Conservation (phyloP, 2,888 invertebrate species). For the Mellilla xanthometata region DNA sequence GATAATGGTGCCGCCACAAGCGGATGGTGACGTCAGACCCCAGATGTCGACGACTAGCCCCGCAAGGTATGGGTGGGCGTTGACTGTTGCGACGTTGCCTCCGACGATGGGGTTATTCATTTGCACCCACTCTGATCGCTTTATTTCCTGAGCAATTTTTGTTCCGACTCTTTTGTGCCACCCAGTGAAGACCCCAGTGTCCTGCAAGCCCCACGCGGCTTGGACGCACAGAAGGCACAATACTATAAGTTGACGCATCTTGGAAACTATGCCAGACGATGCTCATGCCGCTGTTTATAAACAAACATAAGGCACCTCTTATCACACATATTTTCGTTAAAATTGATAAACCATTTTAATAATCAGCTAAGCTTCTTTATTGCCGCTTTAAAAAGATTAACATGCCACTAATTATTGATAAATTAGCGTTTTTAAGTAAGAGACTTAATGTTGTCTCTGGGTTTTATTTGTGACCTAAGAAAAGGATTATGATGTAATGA, state of each 20-base stretch:
- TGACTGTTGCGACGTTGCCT: slow-evolving; percentile 51
- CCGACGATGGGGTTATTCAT: slow-evolving; percentile 51
- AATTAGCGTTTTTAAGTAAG: slow-evolving; percentile 17
- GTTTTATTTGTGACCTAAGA: slow-evolving; percentile 9
- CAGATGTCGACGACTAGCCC: slow-evolving; percentile 57
- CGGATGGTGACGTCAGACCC: slow-evolving; percentile 48
- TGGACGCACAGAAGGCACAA: slow-evolving; percentile 36
- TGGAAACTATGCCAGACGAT: slow-evolving; percentile 20
- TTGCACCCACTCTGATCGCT: slow-evolving; percentile 38
- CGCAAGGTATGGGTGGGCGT: slow-evolving; percentile 60
- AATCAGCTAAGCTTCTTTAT: slow-evolving; percentile 40
- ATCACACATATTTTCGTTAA: slow-evolving; percentile 27
- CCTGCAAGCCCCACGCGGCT: slow-evolving; percentile 25
- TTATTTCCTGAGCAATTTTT: slow-evolving; percentile 52
- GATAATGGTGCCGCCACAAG: slow-evolving; percentile 62
- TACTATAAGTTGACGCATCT: slow-evolving; percentile 43
- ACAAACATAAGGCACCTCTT: slow-evolving; percentile 22
- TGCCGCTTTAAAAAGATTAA: slow-evolving; percentile 38
- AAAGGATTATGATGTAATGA: slow-evolving; percentile 15
- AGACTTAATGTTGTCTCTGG: slow-evolving; percentile 9
- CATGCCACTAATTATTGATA: slow-evolving; percentile 31
- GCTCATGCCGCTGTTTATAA: slow-evolving; percentile 29
- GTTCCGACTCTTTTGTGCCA: slow-evolving; percentile 59
- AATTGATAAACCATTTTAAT: slow-evolving; percentile 29
- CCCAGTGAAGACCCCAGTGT: slow-evolving; percentile 32